These are phyloP conservation scores for Archaeoteleia sp. DNA, from an alignment of 2,888 invertebrate genomes.

Conservation along the genomic window DNA sequence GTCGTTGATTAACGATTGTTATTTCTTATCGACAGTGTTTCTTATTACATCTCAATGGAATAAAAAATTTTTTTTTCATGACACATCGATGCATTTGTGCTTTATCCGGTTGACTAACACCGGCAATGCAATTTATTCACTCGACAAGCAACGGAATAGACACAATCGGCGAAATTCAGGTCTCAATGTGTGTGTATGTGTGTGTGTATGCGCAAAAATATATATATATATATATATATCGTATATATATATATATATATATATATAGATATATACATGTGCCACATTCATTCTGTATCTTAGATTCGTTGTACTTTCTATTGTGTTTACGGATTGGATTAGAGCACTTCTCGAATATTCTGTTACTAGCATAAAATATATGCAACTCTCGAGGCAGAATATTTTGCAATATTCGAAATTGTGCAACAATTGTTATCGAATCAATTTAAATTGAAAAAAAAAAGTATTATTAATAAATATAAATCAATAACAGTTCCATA, in stretches of 20 bases:
- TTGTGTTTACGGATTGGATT: slow-evolving; percentile 66
- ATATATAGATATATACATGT: no score
- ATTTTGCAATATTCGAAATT: no score
- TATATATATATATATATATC: no score
- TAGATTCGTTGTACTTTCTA: slow-evolving; percentile 69
- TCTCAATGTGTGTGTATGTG: slow-evolving; percentile 47
- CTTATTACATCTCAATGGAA: no score
- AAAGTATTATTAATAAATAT: not conserved
- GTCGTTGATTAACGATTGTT: no score
- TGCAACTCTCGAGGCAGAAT: slow-evolving; percentile 7
- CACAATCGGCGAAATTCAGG: slow-evolving; percentile 63
- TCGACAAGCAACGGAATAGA: slow-evolving; percentile 47
- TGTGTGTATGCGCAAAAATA: no score
- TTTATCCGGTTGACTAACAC: slow-evolving; percentile 51
- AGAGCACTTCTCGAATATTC: slow-evolving; percentile 60
- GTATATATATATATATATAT: no score
- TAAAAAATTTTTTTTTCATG: no score
- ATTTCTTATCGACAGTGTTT: no score
- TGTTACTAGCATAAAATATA: slow-evolving; percentile 45
- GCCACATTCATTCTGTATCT: slow-evolving; percentile 59
- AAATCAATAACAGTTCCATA: not conserved
- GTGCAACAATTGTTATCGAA: slow-evolving; percentile 14
- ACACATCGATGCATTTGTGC: slow-evolving; percentile 36
- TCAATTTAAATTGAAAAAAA: slow-evolving; percentile 9
- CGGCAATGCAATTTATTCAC: slow-evolving; percentile 52